A percentile compares a stretch with the other conserved stretches of the same genome.
phyloP scores from a whole-genome alignment of 92 coral and sea anemone genomes.

The Montipora capitata region DNA sequence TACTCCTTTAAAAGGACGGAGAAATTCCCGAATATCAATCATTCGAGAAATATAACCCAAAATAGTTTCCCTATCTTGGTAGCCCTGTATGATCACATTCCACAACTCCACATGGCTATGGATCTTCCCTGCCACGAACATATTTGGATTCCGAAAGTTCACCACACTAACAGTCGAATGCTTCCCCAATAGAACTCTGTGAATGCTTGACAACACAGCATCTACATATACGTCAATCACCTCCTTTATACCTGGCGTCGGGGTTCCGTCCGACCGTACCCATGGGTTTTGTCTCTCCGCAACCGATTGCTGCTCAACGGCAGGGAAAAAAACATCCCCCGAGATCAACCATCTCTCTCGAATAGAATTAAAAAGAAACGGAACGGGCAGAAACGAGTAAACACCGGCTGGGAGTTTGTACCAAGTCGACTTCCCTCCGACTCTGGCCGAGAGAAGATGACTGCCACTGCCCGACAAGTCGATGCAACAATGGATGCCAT shows the following conservation, averaged over 20 bases:
- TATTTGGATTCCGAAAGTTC: neutral
- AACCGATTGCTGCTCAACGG: neutral
- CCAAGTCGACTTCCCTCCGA: neutral
- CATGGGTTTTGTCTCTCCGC: neutral
- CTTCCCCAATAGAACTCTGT: neutral
- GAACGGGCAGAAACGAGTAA: neutral
- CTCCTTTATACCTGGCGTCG: slow-evolving; percentile 5
- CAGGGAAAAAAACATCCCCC: neutral
- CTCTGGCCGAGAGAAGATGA: neutral
- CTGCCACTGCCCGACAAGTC: slow-evolving; percentile 10
- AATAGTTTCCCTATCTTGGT: neutral
- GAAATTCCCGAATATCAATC: neutral
- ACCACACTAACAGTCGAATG: neutral
- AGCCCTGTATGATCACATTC: neutral
- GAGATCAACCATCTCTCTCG: neutral
- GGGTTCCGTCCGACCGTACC: neutral
- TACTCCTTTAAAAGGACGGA: neutral
- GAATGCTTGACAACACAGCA: neutral
- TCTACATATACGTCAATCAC: neutral
- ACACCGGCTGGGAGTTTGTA: neutral
- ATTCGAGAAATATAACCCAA: neutral
- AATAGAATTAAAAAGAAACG: neutral
- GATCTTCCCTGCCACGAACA: too few relatives aligned
- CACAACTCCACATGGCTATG: neutral
- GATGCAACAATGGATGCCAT: slow-evolving; percentile 6